These are phyloP conservation scores for Sebastes fasciatus DNA, from an alignment of 2,113 vertebrate species.

Conservation along the genomic window DNA sequence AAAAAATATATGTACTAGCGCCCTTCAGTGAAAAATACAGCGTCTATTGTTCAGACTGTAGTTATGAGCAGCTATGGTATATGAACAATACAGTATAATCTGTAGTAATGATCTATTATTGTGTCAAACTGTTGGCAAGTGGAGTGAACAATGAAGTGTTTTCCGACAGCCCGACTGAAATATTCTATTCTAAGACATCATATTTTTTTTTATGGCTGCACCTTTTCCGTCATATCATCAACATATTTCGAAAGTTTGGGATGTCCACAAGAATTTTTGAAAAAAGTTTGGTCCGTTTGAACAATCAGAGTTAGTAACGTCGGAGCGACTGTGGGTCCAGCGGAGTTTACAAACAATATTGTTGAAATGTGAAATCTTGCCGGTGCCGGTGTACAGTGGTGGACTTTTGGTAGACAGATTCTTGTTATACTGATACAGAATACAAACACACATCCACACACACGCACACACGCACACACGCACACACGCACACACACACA, in stretches of 20 bases:
- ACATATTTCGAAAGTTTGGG: neutral
- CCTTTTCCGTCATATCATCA: too few relatives aligned
- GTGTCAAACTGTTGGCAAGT: neutral
- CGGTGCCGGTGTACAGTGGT: neutral
- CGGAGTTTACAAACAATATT: neutral
- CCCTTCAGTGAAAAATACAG: neutral
- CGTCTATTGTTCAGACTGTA: neutral
- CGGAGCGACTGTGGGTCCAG: neutral
- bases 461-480: neutral
- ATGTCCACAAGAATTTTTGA: neutral
- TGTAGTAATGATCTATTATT: neutral
- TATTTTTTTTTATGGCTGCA: too few relatives aligned
- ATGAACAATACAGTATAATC: neutral
- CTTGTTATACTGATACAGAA: slow-evolving; percentile 10
- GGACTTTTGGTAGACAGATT: neutral
- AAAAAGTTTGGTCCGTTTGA: neutral
- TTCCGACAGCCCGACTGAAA: neutral
- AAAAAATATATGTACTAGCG: neutral
- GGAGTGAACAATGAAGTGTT: neutral
- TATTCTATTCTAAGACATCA: neutral
- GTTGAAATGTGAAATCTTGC: neutral
- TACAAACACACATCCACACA: neutral
- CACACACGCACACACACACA: neutral
- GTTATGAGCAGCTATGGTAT: neutral
- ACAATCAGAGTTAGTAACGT: neutral